Conservation (phyloP, 1,140 invertebrate species). For the Calosoma granatense region DNA sequence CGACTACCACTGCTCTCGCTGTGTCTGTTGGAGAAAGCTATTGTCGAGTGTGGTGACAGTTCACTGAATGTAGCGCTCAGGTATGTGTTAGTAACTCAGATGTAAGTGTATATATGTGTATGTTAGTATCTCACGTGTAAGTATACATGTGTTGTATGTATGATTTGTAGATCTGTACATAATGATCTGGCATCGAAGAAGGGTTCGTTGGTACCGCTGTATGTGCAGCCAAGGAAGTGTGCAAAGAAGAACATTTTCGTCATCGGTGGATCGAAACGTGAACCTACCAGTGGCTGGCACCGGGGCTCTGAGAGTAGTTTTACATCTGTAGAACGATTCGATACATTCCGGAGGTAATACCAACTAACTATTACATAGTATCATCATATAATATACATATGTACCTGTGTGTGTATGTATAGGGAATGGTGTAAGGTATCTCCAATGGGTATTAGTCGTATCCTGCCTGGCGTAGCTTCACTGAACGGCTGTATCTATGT, state of each 20-base stretch:
- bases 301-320: slow-evolving; percentile 57
- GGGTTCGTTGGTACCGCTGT: slow-evolving; percentile 64
- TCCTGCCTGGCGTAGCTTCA: slow-evolving; percentile 82
- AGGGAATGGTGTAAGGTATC: slow-evolving; percentile 73
- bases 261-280: slow-evolving; percentile 80
- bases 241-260: slow-evolving; percentile 84
- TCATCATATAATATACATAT: neutral
- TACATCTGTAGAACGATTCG: slow-evolving; percentile 68
- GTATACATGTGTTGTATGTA: neutral
- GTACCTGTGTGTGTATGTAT: slow-evolving; percentile 21
- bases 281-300: slow-evolving; percentile 54
- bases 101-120: neutral
- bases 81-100: neutral
- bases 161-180: slow-evolving; percentile 47
- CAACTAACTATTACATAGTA: slow-evolving; percentile 10
- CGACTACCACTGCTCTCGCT: slow-evolving; percentile 77
- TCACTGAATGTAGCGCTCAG: slow-evolving; percentile 70
- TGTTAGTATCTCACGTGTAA: neutral
- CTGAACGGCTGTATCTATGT: slow-evolving; percentile 84
- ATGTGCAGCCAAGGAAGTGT: slow-evolving; percentile 64
- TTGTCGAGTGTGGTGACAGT: slow-evolving; percentile 70
- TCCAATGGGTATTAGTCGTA: slow-evolving; percentile 77
- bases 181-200: slow-evolving; percentile 70
- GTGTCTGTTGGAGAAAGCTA: slow-evolving; percentile 66
- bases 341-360: slow-evolving; percentile 59